A percentile compares a stretch with the other conserved stretches of the same genome.
Evolutionary conservation across 1,140 invertebrate genomes (phyloP).

Genomic region (Ceratina australensis): DNA sequence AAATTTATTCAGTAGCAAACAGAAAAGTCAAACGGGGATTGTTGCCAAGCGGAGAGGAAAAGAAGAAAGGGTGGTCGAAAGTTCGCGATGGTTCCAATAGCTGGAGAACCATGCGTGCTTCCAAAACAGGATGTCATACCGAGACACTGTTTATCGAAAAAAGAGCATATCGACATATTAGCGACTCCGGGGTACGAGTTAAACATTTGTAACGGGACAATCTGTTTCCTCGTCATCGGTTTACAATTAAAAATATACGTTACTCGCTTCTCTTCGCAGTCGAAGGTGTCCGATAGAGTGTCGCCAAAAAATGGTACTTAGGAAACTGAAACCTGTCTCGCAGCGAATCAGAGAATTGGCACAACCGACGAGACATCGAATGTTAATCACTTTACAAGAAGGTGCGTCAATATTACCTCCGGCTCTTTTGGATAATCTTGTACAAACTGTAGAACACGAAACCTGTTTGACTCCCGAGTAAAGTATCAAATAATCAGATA

Average conservation of each 20-base stretch:
- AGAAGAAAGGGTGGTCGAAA: slow-evolving; percentile 1
- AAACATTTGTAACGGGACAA: background rate
- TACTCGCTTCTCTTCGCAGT: slow-evolving; percentile 34
- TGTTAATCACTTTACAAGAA: slow-evolving; percentile 65
- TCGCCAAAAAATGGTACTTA: slow-evolving; percentile 29
- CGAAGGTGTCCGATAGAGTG: slow-evolving; percentile 61
- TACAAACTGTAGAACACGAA: slow-evolving; percentile 67
- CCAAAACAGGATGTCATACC: slow-evolving; percentile 61
- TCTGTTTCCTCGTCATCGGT: too few species aligned
- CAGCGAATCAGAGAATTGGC: slow-evolving; percentile 68
- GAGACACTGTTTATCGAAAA: slow-evolving; percentile 65
- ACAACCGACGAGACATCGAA: slow-evolving; percentile 63
- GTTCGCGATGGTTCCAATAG: slow-evolving; percentile 56
- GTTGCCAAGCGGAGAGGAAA: slow-evolving; percentile 28
- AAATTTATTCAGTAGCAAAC: slow-evolving; percentile 24
- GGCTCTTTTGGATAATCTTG: slow-evolving; percentile 68
- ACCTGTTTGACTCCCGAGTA: slow-evolving; percentile 74
- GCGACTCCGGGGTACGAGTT: slow-evolving; percentile 64
- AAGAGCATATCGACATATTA: slow-evolving; percentile 67
- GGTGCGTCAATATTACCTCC: slow-evolving; percentile 56
- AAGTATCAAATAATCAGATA: slow-evolving; percentile 22
- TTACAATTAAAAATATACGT: background rate
- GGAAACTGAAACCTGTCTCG: slow-evolving; percentile 48
- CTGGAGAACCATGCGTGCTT: slow-evolving; percentile 60
- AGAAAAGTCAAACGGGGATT: slow-evolving; percentile 38